Percentiles rank a stretch among this genome's conserved stretches.
phyloP scores from a whole-genome alignment of 2,113 vertebrate genomes.

The Menidia beryllina region DNA sequence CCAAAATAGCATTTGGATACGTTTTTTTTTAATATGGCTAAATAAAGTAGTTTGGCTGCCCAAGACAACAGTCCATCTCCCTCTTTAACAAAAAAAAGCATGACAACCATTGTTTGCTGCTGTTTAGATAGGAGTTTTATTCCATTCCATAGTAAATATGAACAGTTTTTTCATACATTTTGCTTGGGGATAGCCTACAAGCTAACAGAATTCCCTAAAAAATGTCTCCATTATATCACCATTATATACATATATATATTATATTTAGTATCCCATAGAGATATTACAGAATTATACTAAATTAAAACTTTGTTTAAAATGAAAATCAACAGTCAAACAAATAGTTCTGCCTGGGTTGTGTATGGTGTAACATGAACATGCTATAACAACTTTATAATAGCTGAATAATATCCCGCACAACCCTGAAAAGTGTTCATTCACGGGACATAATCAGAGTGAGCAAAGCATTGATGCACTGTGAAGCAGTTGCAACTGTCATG shows the following conservation, averaged over 20 bases:
- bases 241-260: no score
- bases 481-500: conserved; percentile 28
- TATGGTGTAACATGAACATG: conserved; percentile 5
- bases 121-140: no score
- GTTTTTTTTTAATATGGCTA: neutral
- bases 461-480: neutral
- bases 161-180: neutral
- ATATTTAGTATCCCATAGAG: no score
- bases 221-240: neutral
- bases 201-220: neutral
- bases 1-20: neutral
- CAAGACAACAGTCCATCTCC: neutral
- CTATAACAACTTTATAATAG: conserved; percentile 18
- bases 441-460: neutral
- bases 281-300: no score
- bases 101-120: no score
- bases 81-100: no score
- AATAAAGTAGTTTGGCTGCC: neutral
- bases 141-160: no score
- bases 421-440: neutral
- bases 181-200: neutral
- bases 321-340: no score
- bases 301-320: no score
- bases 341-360: no score
- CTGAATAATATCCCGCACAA: neutral